A percentile compares a stretch with the other conserved stretches of the same genome.
Evolutionary conservation across 2,888 invertebrate genomes (phyloP).

Genomic region (Pogonocherus hispidulus): DNA sequence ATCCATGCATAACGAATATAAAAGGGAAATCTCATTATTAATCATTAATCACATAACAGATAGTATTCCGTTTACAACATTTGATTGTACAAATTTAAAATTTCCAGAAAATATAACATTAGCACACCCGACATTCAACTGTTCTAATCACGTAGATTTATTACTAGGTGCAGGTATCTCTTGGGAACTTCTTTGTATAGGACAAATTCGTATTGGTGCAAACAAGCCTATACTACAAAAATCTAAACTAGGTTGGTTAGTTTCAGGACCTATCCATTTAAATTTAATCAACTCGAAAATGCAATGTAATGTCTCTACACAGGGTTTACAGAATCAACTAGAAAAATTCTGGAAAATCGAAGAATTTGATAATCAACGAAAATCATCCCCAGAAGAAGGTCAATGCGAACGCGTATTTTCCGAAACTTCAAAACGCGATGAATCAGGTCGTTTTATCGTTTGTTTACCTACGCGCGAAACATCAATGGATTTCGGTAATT

Average conservation of each 20-base stretch:
- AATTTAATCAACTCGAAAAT: neutral
- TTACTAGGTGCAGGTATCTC: conserved; percentile 17
- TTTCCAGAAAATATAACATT: conserved; percentile 22
- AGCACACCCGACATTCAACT: conserved; percentile 22
- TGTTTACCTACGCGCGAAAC: neutral
- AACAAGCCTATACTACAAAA: conserved; percentile 14
- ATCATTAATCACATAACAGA: conserved; percentile 24
- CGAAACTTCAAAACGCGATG: neutral
- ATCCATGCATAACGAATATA: neutral
- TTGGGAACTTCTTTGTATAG: conserved; percentile 16
- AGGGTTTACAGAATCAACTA: neutral
- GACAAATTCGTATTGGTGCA: neutral
- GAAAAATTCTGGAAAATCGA: neutral
- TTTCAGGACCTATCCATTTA: neutral
- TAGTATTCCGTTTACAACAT: neutral
- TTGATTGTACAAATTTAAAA: neutral
- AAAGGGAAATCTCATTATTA: conserved; percentile 6
- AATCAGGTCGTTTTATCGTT: neutral
- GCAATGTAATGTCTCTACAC: neutral
- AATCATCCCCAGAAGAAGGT: neutral
- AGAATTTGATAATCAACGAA: neutral
- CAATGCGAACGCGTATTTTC: neutral
- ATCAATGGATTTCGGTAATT: neutral
- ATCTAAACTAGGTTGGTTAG: conserved; percentile 31
- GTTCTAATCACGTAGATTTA: conserved; percentile 6